Conservation (phyloP, 2,888 invertebrate species). For the Eupithecia subfuscata region DNA sequence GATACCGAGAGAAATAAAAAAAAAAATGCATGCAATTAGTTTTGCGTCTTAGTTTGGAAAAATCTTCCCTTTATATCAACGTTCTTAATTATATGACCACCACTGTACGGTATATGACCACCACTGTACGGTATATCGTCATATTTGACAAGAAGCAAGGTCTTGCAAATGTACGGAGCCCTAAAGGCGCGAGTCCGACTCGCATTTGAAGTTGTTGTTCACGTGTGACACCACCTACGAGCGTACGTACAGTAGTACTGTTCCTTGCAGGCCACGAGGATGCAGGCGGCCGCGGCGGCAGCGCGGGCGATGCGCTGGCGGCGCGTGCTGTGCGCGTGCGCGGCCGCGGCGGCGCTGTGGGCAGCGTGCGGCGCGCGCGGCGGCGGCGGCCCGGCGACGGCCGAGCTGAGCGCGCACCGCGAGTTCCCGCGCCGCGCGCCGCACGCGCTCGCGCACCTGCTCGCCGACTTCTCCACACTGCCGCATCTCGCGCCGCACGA, state of each 20-base stretch:
- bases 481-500: conserved; percentile 43
- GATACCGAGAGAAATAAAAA: too few species aligned
- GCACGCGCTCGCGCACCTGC: conserved; percentile 55
- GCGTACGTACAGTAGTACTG: not conserved
- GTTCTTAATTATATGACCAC: too few species aligned
- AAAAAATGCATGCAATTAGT: too few species aligned
- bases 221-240: too few species aligned
- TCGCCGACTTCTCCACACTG: conserved; percentile 64
- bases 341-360: conserved; percentile 20
- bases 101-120: too few species aligned
- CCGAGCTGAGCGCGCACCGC: conserved; percentile 30
- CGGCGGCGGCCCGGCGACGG: conserved; percentile 20
- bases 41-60: too few species aligned
- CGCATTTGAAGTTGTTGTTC: too few species aligned
- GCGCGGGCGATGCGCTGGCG: not conserved
- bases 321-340: conserved; percentile 9
- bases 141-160: too few species aligned
- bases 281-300: not conserved
- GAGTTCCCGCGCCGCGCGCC: conserved; percentile 43
- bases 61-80: too few species aligned
- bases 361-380: conserved; percentile 9
- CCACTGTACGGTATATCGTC: too few species aligned
- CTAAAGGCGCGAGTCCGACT: too few species aligned
- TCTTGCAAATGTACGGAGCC: too few species aligned
- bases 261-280: not conserved